phyloP scores from a whole-genome alignment of 2,113 vertebrate genomes.

The Platichthys flesus region DNA sequence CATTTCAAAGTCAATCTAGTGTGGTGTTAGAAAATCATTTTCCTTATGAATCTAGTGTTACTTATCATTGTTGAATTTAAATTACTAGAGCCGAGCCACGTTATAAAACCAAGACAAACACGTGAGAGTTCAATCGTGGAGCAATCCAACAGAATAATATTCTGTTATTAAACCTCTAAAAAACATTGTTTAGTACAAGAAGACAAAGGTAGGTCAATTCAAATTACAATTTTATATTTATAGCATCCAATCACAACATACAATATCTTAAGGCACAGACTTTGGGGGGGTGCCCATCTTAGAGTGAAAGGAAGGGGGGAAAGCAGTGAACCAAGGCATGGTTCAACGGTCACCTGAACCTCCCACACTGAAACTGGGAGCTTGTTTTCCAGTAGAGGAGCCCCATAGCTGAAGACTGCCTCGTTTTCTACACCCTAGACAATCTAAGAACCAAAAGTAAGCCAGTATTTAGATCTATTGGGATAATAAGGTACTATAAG shows the following conservation, averaged over 20 bases:
- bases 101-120: not conserved
- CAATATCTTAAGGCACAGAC: not conserved
- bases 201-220: not conserved
- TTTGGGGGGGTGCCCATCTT: no score
- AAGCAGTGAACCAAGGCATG: no score
- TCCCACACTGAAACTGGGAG: no score
- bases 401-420: no score
- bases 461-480: no score
- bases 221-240: not conserved
- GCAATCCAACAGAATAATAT: not conserved
- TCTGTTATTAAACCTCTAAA: not conserved
- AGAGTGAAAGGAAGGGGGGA: no score
- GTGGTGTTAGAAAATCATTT: not conserved
- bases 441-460: no score
- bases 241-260: not conserved
- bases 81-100: not conserved
- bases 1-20: not conserved
- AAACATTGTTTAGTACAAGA: not conserved
- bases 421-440: no score
- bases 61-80: not conserved
- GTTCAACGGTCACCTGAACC: no score
- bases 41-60: not conserved
- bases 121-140: not conserved
- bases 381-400: no score
- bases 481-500: no score